Evolutionary conservation across 1,140 invertebrate species (phyloP).

Genomic region (Plectrocnemia conspersa): DNA sequence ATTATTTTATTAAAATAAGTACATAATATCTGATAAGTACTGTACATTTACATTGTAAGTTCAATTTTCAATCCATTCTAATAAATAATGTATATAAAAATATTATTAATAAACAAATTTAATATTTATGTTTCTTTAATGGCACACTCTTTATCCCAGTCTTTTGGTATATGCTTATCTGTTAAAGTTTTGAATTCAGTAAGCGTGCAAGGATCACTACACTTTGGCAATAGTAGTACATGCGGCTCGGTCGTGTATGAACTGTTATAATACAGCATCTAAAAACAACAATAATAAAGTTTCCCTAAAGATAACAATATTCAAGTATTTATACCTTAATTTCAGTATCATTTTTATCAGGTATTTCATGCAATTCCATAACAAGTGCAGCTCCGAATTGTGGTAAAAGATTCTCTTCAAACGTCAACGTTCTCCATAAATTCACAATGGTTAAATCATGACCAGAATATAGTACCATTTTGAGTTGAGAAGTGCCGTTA

Average conservation of each 20-base stretch:
- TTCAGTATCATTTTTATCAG: constrained; percentile 42
- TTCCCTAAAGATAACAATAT: neutral
- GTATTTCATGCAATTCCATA: constrained; percentile 58
- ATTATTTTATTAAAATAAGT: too few relatives aligned
- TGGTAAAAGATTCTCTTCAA: constrained; percentile 59
- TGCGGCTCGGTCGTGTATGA: constrained; percentile 41
- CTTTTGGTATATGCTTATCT: constrained; percentile 45
- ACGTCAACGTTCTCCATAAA: constrained; percentile 62
- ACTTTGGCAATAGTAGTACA: constrained; percentile 48
- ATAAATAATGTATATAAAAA: too few relatives aligned
- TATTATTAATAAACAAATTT: neutral
- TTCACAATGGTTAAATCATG: constrained; percentile 73
- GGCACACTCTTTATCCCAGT: constrained; percentile 53
- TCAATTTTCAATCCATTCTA: too few relatives aligned
- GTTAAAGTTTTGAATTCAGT: constrained; percentile 43
- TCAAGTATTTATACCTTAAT: constrained; percentile 43
- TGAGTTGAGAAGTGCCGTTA: constrained; percentile 39
- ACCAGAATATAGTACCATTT: constrained; percentile 61
- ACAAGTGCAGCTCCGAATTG: constrained; percentile 65
- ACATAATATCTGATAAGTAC: too few relatives aligned
- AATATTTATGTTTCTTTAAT: constrained; percentile 3
- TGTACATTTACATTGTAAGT: too few relatives aligned
- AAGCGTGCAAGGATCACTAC: constrained; percentile 48
- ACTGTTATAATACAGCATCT: constrained; percentile 41
- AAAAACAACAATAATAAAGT: constrained; percentile 13